Evolutionary conservation across 2,113 vertebrate genomes (phyloP).

Genomic region (Pseudolaguvia tuberculata): DNA sequence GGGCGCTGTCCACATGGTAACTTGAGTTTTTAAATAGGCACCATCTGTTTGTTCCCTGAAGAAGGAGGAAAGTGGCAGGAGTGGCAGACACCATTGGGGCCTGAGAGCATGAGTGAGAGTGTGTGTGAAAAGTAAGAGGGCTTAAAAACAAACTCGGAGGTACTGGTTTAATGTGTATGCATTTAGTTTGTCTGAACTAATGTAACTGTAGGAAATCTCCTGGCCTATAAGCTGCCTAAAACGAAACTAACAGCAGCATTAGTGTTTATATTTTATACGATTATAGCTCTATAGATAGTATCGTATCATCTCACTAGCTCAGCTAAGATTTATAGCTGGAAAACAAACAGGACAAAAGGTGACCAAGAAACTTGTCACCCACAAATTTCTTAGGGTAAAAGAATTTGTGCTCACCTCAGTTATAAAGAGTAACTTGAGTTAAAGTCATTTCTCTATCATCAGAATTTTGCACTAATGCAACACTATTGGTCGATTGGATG

Average conservation of each 20-base stretch:
- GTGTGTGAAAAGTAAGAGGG: neutral
- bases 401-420: no score
- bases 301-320: no score
- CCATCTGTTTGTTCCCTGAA: slow-evolving; percentile 56
- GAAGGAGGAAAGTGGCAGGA: neutral
- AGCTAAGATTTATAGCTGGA: no score
- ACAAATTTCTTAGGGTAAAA: no score
- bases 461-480: neutral
- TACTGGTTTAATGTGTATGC: neutral
- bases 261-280: no score
- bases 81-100: neutral
- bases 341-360: no score
- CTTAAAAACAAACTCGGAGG: neutral
- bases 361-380: no score
- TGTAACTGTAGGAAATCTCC: neutral
- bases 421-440: no score
- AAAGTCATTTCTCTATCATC: no score
- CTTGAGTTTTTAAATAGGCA: slow-evolving; percentile 51
- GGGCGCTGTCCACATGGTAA: slow-evolving; percentile 52
- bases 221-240: neutral
- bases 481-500: neutral
- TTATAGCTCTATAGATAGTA: no score
- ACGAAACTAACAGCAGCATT: no score
- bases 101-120: neutral
- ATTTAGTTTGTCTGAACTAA: neutral